Conservation (phyloP, 2,888 invertebrate species). For the Epirrita christyi region DNA sequence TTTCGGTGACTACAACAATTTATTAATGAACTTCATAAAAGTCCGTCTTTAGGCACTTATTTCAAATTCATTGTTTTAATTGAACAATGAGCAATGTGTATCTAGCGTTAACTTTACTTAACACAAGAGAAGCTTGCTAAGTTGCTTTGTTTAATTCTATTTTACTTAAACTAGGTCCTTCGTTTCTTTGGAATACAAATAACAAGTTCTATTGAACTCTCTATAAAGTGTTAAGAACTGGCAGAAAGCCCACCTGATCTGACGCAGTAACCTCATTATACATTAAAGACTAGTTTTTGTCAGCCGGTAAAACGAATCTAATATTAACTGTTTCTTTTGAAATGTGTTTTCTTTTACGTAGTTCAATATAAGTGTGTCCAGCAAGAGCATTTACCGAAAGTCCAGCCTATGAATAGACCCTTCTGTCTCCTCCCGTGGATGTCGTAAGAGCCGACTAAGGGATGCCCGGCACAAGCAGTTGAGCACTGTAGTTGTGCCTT, state of each 20-base stretch:
- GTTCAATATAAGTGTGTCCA: too few relatives aligned
- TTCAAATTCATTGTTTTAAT: constrained; percentile 13
- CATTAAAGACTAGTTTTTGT: not conserved
- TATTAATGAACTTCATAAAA: not conserved
- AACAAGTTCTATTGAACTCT: too few relatives aligned
- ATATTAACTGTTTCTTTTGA: not conserved
- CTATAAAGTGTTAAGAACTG: not conserved
- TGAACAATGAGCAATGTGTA: constrained; percentile 9
- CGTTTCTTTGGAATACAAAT: not conserved
- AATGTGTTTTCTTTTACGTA: too few relatives aligned
- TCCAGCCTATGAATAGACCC: too few relatives aligned
- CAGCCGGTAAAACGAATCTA: not conserved
- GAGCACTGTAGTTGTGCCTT: too few relatives aligned
- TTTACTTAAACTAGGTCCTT: not conserved
- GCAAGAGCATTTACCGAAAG: too few relatives aligned
- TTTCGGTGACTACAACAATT: too few relatives aligned
- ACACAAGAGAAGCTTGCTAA: not conserved
- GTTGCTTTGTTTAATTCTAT: constrained; percentile 7
- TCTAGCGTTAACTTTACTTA: constrained; percentile 5
- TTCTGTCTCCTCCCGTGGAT: too few relatives aligned
- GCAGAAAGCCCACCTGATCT: not conserved
- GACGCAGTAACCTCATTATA: not conserved
- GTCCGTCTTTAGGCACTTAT: not conserved
- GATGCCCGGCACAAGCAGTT: too few relatives aligned
- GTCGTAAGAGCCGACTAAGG: too few relatives aligned